Percentiles rank a stretch among this genome's conserved stretches.
These are phyloP conservation scores for Tetramorium bicarinatum DNA, from an alignment of 2,888 invertebrate species.

Conservation along the genomic window DNA sequence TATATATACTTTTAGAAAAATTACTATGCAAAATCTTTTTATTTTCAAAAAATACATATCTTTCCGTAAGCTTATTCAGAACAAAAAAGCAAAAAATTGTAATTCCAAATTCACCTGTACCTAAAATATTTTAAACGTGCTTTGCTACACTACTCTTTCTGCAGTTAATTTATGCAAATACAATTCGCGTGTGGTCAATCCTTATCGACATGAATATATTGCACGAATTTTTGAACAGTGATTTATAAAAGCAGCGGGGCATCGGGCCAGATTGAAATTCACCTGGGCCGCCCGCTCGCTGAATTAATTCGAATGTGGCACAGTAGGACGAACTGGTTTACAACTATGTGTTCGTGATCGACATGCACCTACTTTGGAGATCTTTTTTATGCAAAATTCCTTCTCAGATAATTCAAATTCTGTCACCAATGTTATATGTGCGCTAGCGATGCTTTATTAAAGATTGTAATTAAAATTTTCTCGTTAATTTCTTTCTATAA, in stretches of 20 bases:
- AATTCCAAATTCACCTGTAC: not conserved
- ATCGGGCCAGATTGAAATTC: constrained; percentile 68
- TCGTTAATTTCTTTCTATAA: not conserved
- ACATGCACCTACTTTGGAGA: constrained; percentile 64
- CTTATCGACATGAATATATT: constrained; percentile 33
- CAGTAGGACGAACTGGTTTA: constrained; percentile 67
- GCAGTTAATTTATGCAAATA: constrained; percentile 43
- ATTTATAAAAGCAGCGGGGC: constrained; percentile 49
- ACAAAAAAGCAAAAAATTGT: not conserved
- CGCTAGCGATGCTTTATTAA: too few relatives aligned
- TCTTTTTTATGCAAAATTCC: constrained; percentile 56
- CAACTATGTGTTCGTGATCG: constrained; percentile 56
- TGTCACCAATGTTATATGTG: not conserved
- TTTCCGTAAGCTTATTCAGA: not conserved
- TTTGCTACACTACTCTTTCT: constrained; percentile 10
- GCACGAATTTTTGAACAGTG: constrained; percentile 24
- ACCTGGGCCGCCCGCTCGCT: constrained; percentile 32
- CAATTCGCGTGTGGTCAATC: constrained; percentile 15
- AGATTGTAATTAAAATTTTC: not conserved
- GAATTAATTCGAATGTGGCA: constrained; percentile 69
- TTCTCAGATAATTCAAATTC: constrained; percentile 13
- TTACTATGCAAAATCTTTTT: not conserved
- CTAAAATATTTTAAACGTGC: not conserved
- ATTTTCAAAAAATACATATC: not conserved
- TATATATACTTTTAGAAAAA: not conserved